Evolutionary conservation across 2,113 vertebrate species (phyloP), one percentile per base, ranked within the genome.

Genomic region (Prunella fulvescens): DNA sequence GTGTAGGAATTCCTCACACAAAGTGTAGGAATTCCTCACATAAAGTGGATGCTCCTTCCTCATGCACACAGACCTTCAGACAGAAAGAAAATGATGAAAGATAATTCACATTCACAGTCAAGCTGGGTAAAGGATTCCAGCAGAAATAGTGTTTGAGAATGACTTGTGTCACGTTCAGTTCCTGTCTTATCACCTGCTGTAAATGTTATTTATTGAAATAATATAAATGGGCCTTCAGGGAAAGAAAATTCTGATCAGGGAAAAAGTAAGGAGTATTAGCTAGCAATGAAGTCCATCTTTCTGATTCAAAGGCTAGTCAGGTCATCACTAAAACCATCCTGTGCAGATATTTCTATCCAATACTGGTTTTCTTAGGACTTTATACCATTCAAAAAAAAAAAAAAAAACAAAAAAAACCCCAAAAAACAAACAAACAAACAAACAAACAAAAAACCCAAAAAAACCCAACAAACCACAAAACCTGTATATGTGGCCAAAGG

Each of bases 21-120:
- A 14, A 44, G 10, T 24, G 25, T 6, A 1, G 58, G 58, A 39
- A 6, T n/a, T 4, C 28, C 17, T 53, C 57, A 2, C 2, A 4
- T 53, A 28, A 39, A 26, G 45, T 9, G 45, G 22, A 2, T 12
- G 15, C 40, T 35, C 17, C 57, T 64, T 56, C 25, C 45, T 57
- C 9, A 1, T 7, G 11, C n/a, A 18, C 45, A 5, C 0, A 57
- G 56, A 48, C 42, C 53, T 82, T 82, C 40, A 44, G 40, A 11
- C 20, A 67, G 44, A 78, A 81, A 37, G 22, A 11, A 88, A 80
- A 39, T 7, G 35, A 4, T n/a, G 58, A 51, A 39, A 62, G 20
- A 12, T 61, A 23, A 45, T 78, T 90, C 5, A 5, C 0, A 0
- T 31, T 77, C n/a, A 24, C 17, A 22, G 0, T 25, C 23, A n/a